Base-by-base conservation (phyloP, 2,113 vertebrate species). In the Tamias sibiricus region DNA sequence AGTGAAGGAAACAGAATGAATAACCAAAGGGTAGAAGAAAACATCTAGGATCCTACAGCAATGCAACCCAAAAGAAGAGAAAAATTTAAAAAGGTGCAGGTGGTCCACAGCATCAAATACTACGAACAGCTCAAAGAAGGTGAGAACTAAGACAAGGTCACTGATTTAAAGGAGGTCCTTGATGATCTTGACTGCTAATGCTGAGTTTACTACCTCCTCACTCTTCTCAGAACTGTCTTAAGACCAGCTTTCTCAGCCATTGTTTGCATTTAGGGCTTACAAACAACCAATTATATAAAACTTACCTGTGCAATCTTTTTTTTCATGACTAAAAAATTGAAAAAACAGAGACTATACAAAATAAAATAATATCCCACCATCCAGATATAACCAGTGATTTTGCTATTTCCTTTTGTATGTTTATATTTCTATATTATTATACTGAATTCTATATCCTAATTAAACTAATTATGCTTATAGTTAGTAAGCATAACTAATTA, bases 231-330 rank as follows among this genome's bases (percentile, higher is more conserved):
- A 42, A 76, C 28, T 64, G 30, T 8, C 74, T 88, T 88, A 57
- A 76, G 52, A 81, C 35, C 72, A 42, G 6, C 52, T 54, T 59
- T 37, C 77, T 94, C 76, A 83, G 91, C 47, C 52, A 74, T 1
- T 52, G 59, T 44, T 42, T 80, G 54, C 90, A 87, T 20, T 90
- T 72, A 57, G 84, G 77, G 42, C 81, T 86, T 66, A 71, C 28
- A 91, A 85, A 89, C 77, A 94, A 72, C 44, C 69, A 94, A 28
- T 52, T 54, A 20, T 79, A 66, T 79, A 42, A 88, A 66, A 98
- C 95, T 98, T 98, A 97, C 97, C 97, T 97, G 96, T 81, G 49
- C n/a, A 95, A 91, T 76, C 37, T 93, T 75, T 83, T 85, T 66
- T 85, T 62, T 72, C 30, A 80, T 44, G 22, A 86, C 66, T 86